Percentiles rank a stretch among this genome's conserved stretches.
Evolutionary conservation across 2,888 invertebrate genomes (phyloP).

Genomic region (Cantharis nigra): DNA sequence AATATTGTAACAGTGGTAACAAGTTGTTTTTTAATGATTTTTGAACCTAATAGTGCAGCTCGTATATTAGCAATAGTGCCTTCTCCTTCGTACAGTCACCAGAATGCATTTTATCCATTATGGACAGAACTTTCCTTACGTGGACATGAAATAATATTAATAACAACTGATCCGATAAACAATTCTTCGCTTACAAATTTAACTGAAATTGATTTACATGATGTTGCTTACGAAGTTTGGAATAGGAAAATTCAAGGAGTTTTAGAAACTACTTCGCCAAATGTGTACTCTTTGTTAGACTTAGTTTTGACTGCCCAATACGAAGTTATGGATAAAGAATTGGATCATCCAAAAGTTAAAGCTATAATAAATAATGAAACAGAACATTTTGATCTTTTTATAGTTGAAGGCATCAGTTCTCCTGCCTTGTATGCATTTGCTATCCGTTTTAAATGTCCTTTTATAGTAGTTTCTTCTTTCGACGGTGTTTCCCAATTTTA

Average conservation of each 20-base stretch:
- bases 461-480: not conserved
- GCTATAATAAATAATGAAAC: not conserved
- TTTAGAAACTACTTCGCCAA: not conserved
- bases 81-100: slow-evolving; percentile 40
- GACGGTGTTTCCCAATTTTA: not conserved
- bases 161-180: not conserved
- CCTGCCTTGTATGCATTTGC: not conserved
- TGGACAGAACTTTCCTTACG: slow-evolving; percentile 38
- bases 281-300: not conserved
- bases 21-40: not conserved
- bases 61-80: slow-evolving; percentile 9
- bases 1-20: not conserved
- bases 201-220: not conserved
- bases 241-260: not conserved
- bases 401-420: not conserved
- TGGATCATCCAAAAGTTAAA: not conserved
- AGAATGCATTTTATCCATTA: slow-evolving; percentile 38
- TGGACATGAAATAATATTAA: not conserved
- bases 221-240: not conserved
- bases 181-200: not conserved
- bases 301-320: not conserved
- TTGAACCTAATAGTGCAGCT: not conserved
- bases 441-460: not conserved
- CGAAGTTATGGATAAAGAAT: not conserved
- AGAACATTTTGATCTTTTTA: not conserved